These are phyloP conservation scores for Andrena minutula DNA, from an alignment of 2,888 invertebrate species.

Conservation along the genomic window DNA sequence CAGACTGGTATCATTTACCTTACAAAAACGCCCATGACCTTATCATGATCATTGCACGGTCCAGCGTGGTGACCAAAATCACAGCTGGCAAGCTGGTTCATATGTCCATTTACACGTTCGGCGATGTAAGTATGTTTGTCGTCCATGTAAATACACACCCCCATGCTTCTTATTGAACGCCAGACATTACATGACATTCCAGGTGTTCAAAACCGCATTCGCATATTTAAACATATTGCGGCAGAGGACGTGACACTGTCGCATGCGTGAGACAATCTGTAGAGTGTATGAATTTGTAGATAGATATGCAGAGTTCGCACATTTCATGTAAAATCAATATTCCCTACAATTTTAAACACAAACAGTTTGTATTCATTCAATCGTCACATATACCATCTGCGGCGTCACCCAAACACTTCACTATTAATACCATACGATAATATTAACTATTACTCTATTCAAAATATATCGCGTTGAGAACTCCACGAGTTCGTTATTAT, in stretches of 20 bases:
- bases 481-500: too few species aligned
- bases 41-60: constrained; percentile 65
- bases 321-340: too few species aligned
- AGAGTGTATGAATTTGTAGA: background rate
- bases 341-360: too few species aligned
- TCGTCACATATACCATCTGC: too few species aligned
- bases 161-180: too few species aligned
- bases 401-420: too few species aligned
- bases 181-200: background rate
- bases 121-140: constrained; percentile 60
- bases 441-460: too few species aligned
- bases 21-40: constrained; percentile 57
- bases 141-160: background rate
- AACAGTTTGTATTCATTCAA: too few species aligned
- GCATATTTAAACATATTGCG: constrained; percentile 48
- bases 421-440: too few species aligned
- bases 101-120: constrained; percentile 68
- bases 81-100: constrained; percentile 70
- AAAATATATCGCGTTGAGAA: too few species aligned
- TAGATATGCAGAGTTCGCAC: too few species aligned
- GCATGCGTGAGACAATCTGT: background rate
- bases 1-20: constrained; percentile 71
- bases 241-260: background rate
- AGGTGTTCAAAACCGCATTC: constrained; percentile 49
- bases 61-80: constrained; percentile 67